Base-by-base conservation (phyloP, 2,113 vertebrate genomes). In the Halcyon senegalensis region DNA sequence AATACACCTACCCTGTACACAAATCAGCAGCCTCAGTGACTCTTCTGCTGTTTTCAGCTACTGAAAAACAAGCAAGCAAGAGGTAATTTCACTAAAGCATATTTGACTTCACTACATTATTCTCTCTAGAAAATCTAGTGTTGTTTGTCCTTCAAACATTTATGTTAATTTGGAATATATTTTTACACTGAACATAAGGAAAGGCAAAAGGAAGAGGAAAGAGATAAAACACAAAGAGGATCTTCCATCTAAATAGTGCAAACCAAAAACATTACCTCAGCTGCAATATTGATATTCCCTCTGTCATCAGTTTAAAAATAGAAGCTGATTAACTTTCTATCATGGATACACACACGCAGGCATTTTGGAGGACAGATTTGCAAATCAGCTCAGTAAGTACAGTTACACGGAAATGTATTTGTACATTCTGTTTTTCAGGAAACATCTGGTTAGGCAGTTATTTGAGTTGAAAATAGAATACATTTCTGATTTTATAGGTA, bases 211-310 rank as follows among this genome's bases (percentile, higher is more conserved):
- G 8, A 75, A 82, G 13, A 63, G 5, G 18, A 58, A 92, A 89
- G 48, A 41, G 24, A 63, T 10, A 35, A 83, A 84, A 76, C 25
- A 43, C 33, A 67, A 12, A 13, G 51, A 91, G 31, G 5, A 50
- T 70, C n/a, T 74, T 66, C 44, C 28, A n/a, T 58, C 13, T 0
- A 0, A 4, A 4, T 1, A 63, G 4, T 3, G 2, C 18, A 67
- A 28, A 70, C 2, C 7, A 56, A 78, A 74, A 80, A 50, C 16
- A 55, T 20, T 11, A 80, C 30, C 46, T 43, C 50, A n/a, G 10
- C 5, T 70, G 46, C 59, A 81, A 31, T 46, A 87, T 0, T 62
- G 11, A 24, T 41, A 84, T 21, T 69, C 6, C 2, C 8, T 44
- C n/a, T 66, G 14, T 67, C 15, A 31, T 11, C 14, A 72, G 25